Evolutionary conservation across 1,140 invertebrate genomes (phyloP), one percentile per base, ranked within the genome.

Genomic region (Drosophila nebulosa): DNA sequence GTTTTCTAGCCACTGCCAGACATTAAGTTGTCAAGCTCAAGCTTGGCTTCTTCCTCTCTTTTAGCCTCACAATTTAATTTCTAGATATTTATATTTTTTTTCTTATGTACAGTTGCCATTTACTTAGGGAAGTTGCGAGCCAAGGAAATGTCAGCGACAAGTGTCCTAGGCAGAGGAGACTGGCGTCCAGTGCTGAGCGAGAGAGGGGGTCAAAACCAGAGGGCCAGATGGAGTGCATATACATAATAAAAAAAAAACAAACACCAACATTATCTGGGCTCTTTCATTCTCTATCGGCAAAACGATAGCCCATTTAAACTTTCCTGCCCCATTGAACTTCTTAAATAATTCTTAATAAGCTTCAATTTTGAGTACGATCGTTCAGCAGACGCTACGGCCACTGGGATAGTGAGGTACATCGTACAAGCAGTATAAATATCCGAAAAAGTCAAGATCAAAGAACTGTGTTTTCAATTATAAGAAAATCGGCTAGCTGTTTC

Each of bases 1-100:
- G 74, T 81, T 78, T 78, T 69, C 59, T 52, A 76, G 64, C 68
- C 39, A 36, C 35, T 36, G 26, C n/a, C 18, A 21, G 42, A 18
- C 14, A 46, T 46, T n/a, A 46, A 46, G 42, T 46, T 46, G 42
- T 46, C 42, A 18, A 46, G 21, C 42, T 46, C n/a, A 21, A 46
- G 21, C 42, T 46, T 46, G 42, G 10, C 42, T 18, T 18, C 14
- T 46, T 22, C 24, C 12, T 4, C 9, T 2, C 9, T 46, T 46
- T 46, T 18, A 21, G 7, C 16, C 21, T 0, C 7, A 46, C 42
- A 46, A 46, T 21, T 21, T 21, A 7, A 4, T 21, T n/a, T n/a
- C n/a, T n/a, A n/a, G n/a, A n/a, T n/a, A n/a, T n/a, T n/a, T n/a
- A 9, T 46, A 46, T 46, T 10, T 46, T 10, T 42, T 35, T 36